Conservation (phyloP, 2,888 invertebrate genomes). For the Mesoligia furuncula region DNA sequence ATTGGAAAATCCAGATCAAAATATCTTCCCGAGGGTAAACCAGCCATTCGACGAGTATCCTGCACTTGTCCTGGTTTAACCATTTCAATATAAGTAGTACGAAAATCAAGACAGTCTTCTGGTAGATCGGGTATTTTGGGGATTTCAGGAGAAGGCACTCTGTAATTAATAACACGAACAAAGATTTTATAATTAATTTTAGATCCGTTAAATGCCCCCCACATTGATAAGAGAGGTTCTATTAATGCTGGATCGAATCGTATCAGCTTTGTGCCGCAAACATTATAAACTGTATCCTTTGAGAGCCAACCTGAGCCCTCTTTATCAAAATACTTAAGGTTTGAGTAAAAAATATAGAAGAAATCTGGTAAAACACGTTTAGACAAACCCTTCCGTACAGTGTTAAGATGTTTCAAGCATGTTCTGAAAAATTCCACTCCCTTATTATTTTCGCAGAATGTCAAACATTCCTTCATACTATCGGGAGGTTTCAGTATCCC, state of each 20-base stretch:
- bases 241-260: constrained; percentile 85
- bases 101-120: constrained; percentile 78
- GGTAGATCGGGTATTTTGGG: constrained; percentile 82
- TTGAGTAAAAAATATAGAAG: constrained; percentile 77
- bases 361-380: constrained; percentile 78
- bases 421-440: constrained; percentile 81
- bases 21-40: constrained; percentile 84
- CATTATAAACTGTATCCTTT: constrained; percentile 82
- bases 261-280: constrained; percentile 83
- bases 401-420: constrained; percentile 86
- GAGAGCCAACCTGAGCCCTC: constrained; percentile 86
- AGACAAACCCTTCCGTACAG: constrained; percentile 78
- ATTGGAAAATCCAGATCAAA: constrained; percentile 83
- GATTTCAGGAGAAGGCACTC: constrained; percentile 80
- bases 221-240: constrained; percentile 85
- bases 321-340: constrained; percentile 80
- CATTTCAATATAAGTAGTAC: constrained; percentile 85
- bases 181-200: constrained; percentile 88
- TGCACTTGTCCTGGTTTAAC: constrained; percentile 76
- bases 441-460: constrained; percentile 77
- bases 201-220: constrained; percentile 85
- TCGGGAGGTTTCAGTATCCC: constrained; percentile 84
- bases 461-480: constrained; percentile 85
- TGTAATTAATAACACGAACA: constrained; percentile 86
- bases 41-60: constrained; percentile 76